A percentile compares a stretch with the other conserved stretches of the same genome.
phyloP scores from a whole-genome alignment of 2,888 invertebrate species.

The Heliconius erato region DNA sequence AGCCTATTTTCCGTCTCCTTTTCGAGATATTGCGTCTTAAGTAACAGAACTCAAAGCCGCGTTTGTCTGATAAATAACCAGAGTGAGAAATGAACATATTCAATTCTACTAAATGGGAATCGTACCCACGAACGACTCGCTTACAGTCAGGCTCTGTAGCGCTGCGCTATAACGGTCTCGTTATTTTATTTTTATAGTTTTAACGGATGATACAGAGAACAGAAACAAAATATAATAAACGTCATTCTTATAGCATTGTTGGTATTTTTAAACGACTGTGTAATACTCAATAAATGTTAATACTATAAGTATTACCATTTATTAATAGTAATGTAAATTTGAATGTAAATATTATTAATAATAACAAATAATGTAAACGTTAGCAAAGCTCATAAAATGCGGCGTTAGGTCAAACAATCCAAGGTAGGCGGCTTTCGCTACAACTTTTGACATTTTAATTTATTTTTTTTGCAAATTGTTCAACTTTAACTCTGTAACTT shows the following conservation, averaged over 20 bases:
- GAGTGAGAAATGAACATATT: too few relatives aligned
- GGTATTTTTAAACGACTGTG: neutral
- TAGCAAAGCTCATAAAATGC: neutral
- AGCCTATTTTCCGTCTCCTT: too few relatives aligned
- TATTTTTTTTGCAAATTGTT: neutral
- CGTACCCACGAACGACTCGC: neutral
- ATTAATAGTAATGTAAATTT: neutral
- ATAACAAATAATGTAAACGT: neutral
- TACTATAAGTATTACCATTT: neutral
- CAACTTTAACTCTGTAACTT: constrained; percentile 6
- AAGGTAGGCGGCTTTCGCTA: constrained; percentile 22
- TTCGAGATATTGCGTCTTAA: too few relatives aligned
- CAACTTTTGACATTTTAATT: neutral
- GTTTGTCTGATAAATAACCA: too few relatives aligned
- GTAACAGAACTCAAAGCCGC: too few relatives aligned
- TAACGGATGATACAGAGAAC: neutral
- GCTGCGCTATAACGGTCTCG: neutral
- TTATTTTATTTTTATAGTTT: neutral
- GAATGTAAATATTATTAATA: neutral
- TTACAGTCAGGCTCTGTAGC: neutral
- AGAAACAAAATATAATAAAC: neutral
- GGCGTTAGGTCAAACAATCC: constrained; percentile 6
- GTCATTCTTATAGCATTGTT: neutral
- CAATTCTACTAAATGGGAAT: too few relatives aligned
- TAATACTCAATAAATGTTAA: neutral